These are phyloP conservation scores for Pristionchus fissidentatus DNA, from an alignment of 2,888 invertebrate genomes.

Conservation along the genomic window DNA sequence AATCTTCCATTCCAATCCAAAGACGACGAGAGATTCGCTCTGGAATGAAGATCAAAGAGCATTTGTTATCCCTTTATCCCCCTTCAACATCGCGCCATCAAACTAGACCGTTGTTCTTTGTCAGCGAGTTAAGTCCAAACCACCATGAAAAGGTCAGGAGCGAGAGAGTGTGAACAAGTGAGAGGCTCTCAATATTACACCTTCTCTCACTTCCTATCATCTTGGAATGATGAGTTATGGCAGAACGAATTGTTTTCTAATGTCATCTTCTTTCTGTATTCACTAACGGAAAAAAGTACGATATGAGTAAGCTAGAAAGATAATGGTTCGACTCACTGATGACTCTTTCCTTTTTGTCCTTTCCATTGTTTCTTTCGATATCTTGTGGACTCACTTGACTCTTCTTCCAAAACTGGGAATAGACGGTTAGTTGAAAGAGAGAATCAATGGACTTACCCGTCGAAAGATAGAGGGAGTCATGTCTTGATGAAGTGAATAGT, in stretches of 20 bases:
- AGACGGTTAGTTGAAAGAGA: neutral
- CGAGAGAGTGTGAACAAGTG: neutral
- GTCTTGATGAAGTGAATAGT: neutral
- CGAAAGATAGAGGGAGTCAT: neutral
- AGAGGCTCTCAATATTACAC: neutral
- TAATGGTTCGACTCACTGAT: neutral
- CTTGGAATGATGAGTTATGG: too few relatives aligned
- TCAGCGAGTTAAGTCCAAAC: too few relatives aligned
- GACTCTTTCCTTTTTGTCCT: neutral
- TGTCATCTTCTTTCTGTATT: neutral
- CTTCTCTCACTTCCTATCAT: too few relatives aligned
- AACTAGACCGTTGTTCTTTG: too few relatives aligned
- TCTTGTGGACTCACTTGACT: conserved; percentile 18
- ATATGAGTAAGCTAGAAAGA: neutral
- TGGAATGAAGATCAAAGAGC: too few relatives aligned
- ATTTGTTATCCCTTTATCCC: too few relatives aligned
- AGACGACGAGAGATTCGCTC: neutral
- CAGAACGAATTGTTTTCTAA: too few relatives aligned
- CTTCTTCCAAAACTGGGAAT: neutral
- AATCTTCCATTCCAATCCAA: neutral
- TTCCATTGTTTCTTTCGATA: neutral
- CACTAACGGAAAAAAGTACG: too few relatives aligned
- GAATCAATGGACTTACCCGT: neutral
- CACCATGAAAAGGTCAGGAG: neutral
- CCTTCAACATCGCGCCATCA: too few relatives aligned